Evolutionary conservation across 2,888 invertebrate species (phyloP).

Genomic region (Tachina fera): DNA sequence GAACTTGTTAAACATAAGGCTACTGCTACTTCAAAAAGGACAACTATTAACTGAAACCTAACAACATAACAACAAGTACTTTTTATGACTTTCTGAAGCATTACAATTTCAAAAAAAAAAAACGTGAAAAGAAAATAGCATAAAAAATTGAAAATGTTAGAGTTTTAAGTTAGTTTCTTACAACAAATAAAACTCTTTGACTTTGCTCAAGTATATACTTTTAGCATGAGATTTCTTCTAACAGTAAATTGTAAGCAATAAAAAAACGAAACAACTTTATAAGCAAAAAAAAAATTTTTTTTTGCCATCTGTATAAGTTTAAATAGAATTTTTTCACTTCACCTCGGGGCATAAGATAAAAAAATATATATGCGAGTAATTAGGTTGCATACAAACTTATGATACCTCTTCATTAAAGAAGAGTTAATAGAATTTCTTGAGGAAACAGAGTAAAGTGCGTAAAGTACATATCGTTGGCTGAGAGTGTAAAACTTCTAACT

Average conservation of each 20-base stretch:
- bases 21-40: slow-evolving; percentile 44
- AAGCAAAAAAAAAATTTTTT: slow-evolving; percentile 44
- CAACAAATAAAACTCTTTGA: slow-evolving; percentile 39
- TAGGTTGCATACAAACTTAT: not conserved
- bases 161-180: slow-evolving; percentile 37
- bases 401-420: slow-evolving; percentile 1
- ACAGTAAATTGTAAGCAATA: slow-evolving; percentile 12
- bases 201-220: slow-evolving; percentile 64
- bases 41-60: slow-evolving; percentile 58
- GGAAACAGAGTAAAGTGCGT: not conserved
- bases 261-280: slow-evolving; percentile 46
- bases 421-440: slow-evolving; percentile 46
- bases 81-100: slow-evolving; percentile 69
- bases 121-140: slow-evolving; percentile 18
- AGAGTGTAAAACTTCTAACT: no score
- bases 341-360: not conserved
- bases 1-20: slow-evolving; percentile 65
- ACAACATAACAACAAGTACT: slow-evolving; percentile 70
- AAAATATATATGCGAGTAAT: slow-evolving; percentile 35
- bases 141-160: slow-evolving; percentile 20
- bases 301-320: slow-evolving; percentile 54
- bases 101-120: slow-evolving; percentile 64
- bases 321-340: slow-evolving; percentile 65
- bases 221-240: slow-evolving; percentile 51
- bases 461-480: not conserved